These are phyloP conservation scores for Gastracanthus pulcherrimus DNA, from an alignment of 2,888 invertebrate species.

Conservation along the genomic window DNA sequence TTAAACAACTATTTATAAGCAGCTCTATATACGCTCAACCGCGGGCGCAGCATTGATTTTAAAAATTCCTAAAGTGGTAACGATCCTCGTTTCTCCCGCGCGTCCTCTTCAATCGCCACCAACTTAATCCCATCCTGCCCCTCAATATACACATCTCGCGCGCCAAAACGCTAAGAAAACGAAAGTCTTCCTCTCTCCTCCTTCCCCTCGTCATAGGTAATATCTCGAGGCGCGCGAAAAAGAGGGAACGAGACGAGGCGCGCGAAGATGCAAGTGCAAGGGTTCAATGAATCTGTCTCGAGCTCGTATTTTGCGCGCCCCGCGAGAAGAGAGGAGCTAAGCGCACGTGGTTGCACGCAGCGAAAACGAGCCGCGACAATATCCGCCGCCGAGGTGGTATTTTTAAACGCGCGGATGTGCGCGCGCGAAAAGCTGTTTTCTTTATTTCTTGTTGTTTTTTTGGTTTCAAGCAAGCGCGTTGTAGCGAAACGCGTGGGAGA, in stretches of 20 bases:
- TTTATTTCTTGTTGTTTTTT: background rate
- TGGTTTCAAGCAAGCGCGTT: background rate
- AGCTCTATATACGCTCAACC: too few species aligned
- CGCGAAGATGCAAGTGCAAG: slow-evolving; percentile 46
- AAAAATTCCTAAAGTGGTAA: too few species aligned
- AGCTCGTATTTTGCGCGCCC: slow-evolving; percentile 60
- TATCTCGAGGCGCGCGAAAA: too few species aligned
- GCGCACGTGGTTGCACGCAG: background rate
- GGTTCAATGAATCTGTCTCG: slow-evolving; percentile 66
- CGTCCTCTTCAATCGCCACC: too few species aligned
- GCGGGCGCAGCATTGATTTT: too few species aligned
- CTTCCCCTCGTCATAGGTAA: too few species aligned
- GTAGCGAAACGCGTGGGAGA: background rate
- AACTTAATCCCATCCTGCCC: too few species aligned
- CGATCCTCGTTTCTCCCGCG: too few species aligned
- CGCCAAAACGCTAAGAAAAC: background rate
- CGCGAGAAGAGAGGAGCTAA: slow-evolving; percentile 32
- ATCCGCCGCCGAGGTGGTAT: slow-evolving; percentile 45
- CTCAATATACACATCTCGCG: background rate
- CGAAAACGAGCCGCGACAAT: slow-evolving; percentile 58
- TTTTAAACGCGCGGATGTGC: background rate
- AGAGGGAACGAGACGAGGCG: background rate
- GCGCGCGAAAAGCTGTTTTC: background rate
- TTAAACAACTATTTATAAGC: too few species aligned
- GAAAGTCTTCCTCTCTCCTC: too few species aligned